Evolutionary conservation across 2,888 invertebrate genomes (phyloP), one percentile per base, ranked within the genome.

Genomic region (Eudasyphora cyanicolor): DNA sequence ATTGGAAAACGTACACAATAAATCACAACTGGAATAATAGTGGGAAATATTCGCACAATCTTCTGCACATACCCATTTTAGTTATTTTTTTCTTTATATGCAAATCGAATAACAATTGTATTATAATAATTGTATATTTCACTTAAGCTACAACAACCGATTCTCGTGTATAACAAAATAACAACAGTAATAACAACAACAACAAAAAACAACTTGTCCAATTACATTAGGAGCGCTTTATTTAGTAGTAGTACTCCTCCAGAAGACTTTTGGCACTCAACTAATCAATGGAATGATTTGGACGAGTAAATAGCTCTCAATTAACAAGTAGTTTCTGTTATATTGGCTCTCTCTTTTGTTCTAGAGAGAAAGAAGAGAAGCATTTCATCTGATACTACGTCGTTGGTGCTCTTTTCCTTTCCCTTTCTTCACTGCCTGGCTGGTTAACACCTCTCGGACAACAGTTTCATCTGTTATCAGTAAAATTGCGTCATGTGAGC

Each of bases 381-480:
- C 3, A 12, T 45, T 38, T 45, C n/a, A 5, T 8, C 8, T 32
- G 32, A 32, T 32, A 32, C n/a, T 45, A 2, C 45, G 4, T 70
- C 38, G 21, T 70, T 67, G 32, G 35, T 32, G 0, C 27, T 70
- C 69, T 70, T 49, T 70, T n/a, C n/a, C n/a, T n/a, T n/a, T n/a
- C n/a, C n/a, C n/a, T n/a, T n/a, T n/a, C n/a, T 21, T 38, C 10
- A 6, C 38, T 57, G 27, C 27, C 2, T 19, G 8, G 10, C 21
- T 21, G 21, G 19, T n/a, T 42, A n/a, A 29, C 1, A 45, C 12
- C 62, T 82, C 73, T 69, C 21, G 60, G 14, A 19, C 54, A 8
- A 12, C 69, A 74, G 49, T 82, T 79, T 77, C 17, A 76, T 69
- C 21, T 57, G 71, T 82, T 85, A 82, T 85, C 85, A 80, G 45